A percentile compares a stretch with the other conserved stretches of the same genome.
Conservation (phyloP, 2,888 invertebrate species). For the Pasiphila rectangulata region DNA sequence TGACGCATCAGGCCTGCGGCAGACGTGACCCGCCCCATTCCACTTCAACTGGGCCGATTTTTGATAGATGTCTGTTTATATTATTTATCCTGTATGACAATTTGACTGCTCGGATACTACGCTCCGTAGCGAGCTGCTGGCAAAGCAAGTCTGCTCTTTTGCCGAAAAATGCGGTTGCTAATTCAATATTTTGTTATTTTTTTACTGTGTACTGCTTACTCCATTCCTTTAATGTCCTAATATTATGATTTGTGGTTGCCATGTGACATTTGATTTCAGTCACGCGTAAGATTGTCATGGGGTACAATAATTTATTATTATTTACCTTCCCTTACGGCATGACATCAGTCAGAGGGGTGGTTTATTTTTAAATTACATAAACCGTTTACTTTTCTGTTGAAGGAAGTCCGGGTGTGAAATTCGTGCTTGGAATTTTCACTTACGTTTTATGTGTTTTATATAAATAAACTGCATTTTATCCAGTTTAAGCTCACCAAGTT, state of each 20-base stretch:
- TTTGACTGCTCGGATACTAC: too few relatives aligned
- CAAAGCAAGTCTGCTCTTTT: too few relatives aligned
- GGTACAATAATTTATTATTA: constrained; percentile 64
- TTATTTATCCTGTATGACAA: too few relatives aligned
- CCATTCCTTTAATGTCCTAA: constrained; percentile 33
- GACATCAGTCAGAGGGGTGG: too few relatives aligned
- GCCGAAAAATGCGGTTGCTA: too few relatives aligned
- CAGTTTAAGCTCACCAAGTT: neutral
- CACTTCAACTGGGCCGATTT: too few relatives aligned
- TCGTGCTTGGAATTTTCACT: constrained; percentile 1
- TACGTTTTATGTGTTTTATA: neutral
- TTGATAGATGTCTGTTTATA: too few relatives aligned
- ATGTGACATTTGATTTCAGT: constrained; percentile 72
- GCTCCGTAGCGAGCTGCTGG: too few relatives aligned
- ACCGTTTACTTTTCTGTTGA: constrained; percentile 25
- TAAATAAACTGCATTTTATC: neutral
- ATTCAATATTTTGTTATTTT: too few relatives aligned
- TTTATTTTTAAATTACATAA: constrained; percentile 41
- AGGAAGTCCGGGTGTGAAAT: constrained; percentile 16
- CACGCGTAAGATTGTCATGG: constrained; percentile 63
- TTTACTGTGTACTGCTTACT: too few relatives aligned
- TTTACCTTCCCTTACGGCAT: constrained; percentile 51
- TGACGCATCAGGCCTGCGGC: too few relatives aligned
- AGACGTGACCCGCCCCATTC: too few relatives aligned
- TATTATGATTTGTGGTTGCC: constrained; percentile 66